These are phyloP conservation scores for Crocidura indochinensis DNA, from an alignment of 2,797 vertebrate species.

Conservation along the genomic window DNA sequence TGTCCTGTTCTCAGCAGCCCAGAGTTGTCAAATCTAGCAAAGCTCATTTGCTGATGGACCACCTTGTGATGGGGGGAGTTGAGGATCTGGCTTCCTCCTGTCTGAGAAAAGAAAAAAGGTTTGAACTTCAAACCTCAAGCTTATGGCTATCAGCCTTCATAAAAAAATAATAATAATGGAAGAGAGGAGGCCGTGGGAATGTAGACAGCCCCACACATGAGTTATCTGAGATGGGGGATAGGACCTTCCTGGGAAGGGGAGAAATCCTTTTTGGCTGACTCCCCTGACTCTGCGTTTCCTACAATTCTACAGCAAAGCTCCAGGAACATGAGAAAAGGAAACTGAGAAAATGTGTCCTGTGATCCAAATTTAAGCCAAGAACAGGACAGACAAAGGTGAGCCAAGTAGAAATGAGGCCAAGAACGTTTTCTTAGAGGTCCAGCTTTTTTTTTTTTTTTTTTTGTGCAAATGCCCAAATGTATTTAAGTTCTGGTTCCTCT, in stretches of 20 bases:
- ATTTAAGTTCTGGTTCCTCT: constrained; percentile 62
- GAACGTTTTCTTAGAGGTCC: constrained; percentile 81
- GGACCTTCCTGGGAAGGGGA: constrained; percentile 55
- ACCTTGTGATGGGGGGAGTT: accelerated
- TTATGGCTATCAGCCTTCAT: accelerated
- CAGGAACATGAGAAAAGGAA: constrained; percentile 84
- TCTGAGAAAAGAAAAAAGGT: neutral
- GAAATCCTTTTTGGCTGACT: constrained; percentile 70
- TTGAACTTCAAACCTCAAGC: neutral
- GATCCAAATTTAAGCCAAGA: constrained; percentile 78
- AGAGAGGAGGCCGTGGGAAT: neutral
- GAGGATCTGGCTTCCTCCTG: neutral
- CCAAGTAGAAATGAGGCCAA: constrained; percentile 72
- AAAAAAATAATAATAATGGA: accelerated
- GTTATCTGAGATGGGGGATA: neutral
- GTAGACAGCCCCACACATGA: accelerated
- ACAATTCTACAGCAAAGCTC: constrained; percentile 61
- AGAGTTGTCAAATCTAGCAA: neutral
- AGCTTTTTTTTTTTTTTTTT: constrained; percentile 71
- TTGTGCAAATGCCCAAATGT: constrained; percentile 70
- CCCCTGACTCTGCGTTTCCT: constrained; percentile 81
- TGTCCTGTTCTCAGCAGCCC: neutral
- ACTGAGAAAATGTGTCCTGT: constrained; percentile 83
- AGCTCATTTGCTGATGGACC: accelerated
- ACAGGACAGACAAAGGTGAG: constrained; percentile 57